Evolutionary conservation across 2,888 invertebrate species (phyloP), one percentile per base, ranked within the genome.

Genomic region (Myathropa florea): DNA sequence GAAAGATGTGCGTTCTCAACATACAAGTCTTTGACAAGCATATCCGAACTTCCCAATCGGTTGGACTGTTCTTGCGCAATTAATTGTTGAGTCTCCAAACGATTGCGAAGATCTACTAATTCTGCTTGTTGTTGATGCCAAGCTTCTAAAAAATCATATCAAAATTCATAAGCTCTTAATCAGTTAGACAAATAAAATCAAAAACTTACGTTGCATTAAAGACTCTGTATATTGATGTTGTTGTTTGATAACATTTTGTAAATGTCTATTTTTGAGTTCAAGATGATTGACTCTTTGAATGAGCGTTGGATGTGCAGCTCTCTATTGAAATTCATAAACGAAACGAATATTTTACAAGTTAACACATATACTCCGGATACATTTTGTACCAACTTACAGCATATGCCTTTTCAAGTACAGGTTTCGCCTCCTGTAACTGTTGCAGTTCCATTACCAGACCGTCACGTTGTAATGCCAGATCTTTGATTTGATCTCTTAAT

Each of bases 1-100:
- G 95, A 94, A 80, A 97, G 94, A 92, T 96, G 96, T 72, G 97
- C 95, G 93, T 97, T 97, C 93, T 97, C 97, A 68, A 97, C 95
- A 93, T 96, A 97, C 84, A 97, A 94, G 90, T 97, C 97, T 93
- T 96, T 96, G 24, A 96, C 96, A 61, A 97, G 93, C 89, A 96
- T 91, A 92, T 97, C 97, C 18, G 96, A 95, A 90, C 95, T 94
- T 53, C 95, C 94, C 79, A 97, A 93, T 18, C 46, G 46, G 46
- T 46, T 46, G 7, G 94, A 93, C 93, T 96, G 94, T 84, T 93
- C 91, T 88, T 93, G 91, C 92, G 93, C 89, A 91, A 93, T 88
- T 90, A 93, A 91, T 89, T 93, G 89, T 91, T 94, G 91, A 26
- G 93, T 92, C 83, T 93, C 93, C 85, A 94, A 91, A n/a, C 94